A percentile compares a stretch with the other conserved stretches of the same genome.
phyloP scores from a whole-genome alignment of 1,140 invertebrate genomes.

The Leptonema lineaticorne region DNA sequence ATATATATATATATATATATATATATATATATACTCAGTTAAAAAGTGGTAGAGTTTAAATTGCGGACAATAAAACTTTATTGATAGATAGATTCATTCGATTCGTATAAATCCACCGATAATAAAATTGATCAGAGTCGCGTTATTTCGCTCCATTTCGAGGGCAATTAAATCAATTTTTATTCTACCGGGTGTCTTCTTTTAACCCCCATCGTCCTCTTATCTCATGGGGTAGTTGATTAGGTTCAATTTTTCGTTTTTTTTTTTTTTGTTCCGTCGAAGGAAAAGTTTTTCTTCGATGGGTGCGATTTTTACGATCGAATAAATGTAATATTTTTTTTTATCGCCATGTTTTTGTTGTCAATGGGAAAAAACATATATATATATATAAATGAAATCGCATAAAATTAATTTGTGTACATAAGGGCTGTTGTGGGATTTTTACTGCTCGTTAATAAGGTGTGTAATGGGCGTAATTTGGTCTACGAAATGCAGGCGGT shows the following conservation, averaged over 20 bases:
- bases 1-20: conserved; percentile 1
- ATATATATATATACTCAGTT: no score
- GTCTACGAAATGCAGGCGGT: no score
- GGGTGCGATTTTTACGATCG: background rate
- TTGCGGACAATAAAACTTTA: conserved; percentile 6
- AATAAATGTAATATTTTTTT: background rate
- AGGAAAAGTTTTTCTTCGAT: no score
- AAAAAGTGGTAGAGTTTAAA: background rate
- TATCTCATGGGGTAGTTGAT: no score
- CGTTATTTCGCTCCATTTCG: background rate
- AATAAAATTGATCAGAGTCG: conserved; percentile 11
- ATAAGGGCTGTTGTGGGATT: no score
- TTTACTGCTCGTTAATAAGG: no score
- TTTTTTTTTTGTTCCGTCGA: background rate
- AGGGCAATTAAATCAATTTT: conserved; percentile 11
- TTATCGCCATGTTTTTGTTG: background rate
- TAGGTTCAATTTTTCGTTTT: conserved; percentile 1
- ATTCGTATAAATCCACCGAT: conserved; percentile 1
- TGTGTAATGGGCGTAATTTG: no score
- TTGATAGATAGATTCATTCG: conserved; percentile 11
- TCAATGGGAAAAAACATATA: background rate
- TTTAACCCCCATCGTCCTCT: background rate
- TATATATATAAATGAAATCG: background rate
- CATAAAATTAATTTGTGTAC: background rate
- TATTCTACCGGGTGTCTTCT: background rate